These are phyloP conservation scores for Sebastes steindachneri DNA, from an alignment of 2,797 vertebrate species.

Conservation along the genomic window DNA sequence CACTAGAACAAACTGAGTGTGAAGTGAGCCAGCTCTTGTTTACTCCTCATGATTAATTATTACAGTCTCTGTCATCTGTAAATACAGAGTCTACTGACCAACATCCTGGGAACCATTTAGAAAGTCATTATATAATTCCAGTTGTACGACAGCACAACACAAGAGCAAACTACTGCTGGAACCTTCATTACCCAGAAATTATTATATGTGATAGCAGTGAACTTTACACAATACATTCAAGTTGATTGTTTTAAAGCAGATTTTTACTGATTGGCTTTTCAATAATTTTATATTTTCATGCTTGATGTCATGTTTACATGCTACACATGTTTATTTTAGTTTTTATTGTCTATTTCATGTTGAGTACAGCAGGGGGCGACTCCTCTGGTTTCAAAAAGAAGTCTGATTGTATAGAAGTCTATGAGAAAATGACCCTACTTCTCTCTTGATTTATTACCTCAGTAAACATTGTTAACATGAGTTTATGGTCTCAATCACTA, in stretches of 20 bases:
- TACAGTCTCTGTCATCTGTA: slow-evolving; percentile 13
- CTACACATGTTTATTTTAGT: not conserved
- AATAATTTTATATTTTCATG: not conserved
- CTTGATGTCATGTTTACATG: not conserved
- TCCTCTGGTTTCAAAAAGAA: too few species aligned
- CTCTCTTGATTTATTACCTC: too few species aligned
- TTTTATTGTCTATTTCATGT: too few species aligned
- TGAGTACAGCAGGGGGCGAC: too few species aligned
- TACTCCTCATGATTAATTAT: slow-evolving; percentile 27
- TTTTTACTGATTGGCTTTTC: not conserved
- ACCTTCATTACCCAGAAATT: not conserved
- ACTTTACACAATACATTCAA: not conserved
- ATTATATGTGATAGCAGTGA: not conserved
- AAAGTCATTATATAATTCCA: not conserved
- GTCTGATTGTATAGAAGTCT: too few species aligned
- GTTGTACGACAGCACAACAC: not conserved
- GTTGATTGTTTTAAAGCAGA: not conserved
- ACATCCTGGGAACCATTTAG: not conserved
- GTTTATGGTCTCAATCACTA: too few species aligned
- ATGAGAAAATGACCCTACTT: too few species aligned
- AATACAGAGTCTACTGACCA: slow-evolving; percentile 1
- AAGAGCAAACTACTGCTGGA: not conserved
- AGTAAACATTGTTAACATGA: too few species aligned
- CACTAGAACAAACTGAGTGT: slow-evolving; percentile 28
- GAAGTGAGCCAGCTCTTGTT: slow-evolving; percentile 24